Conservation (phyloP, 2,113 vertebrate species). For the Xenopus laevis region DNA sequence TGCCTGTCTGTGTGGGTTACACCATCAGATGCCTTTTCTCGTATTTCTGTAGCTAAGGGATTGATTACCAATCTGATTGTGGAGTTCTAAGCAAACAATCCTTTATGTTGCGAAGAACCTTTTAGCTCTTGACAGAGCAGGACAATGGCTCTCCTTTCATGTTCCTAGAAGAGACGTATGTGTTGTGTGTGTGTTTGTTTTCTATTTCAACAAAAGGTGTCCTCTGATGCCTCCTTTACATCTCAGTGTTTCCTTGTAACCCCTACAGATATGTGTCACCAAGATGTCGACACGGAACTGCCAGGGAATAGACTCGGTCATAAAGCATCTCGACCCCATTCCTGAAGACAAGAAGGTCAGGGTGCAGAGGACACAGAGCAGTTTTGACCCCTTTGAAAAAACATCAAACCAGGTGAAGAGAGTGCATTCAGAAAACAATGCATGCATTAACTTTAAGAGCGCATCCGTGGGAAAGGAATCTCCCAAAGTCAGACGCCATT, state of each 20-base stretch:
- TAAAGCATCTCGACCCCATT: constrained; percentile 94
- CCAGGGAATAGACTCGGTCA: constrained; percentile 91
- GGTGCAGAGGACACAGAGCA: constrained; percentile 92
- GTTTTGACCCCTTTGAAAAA: constrained; percentile 92
- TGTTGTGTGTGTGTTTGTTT: constrained; percentile 1
- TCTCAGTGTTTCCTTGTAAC: constrained; percentile 21
- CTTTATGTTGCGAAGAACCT: constrained; percentile 4
- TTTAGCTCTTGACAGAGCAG: constrained; percentile 5
- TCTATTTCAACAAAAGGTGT: not conserved
- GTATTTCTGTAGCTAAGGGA: constrained; percentile 30
- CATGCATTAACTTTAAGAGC: constrained; percentile 87
- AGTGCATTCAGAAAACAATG: constrained; percentile 94
- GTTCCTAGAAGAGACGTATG: constrained; percentile 8
- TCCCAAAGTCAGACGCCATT: constrained; percentile 86
- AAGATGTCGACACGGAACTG: constrained; percentile 97
- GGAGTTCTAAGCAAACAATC: constrained; percentile 12
- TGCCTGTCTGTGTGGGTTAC: constrained; percentile 23
- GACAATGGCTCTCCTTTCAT: not conserved
- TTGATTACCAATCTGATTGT: constrained; percentile 27
- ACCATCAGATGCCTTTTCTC: constrained; percentile 20
- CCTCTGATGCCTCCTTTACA: not conserved
- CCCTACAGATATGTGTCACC: constrained; percentile 92
- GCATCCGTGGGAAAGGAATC: constrained; percentile 84
- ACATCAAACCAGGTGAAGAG: constrained; percentile 90
- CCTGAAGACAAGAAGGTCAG: constrained; percentile 95